Evolutionary conservation across 2,113 vertebrate genomes (phyloP), one percentile per base, ranked within the genome.

Genomic region (Pterocles orientalis): DNA sequence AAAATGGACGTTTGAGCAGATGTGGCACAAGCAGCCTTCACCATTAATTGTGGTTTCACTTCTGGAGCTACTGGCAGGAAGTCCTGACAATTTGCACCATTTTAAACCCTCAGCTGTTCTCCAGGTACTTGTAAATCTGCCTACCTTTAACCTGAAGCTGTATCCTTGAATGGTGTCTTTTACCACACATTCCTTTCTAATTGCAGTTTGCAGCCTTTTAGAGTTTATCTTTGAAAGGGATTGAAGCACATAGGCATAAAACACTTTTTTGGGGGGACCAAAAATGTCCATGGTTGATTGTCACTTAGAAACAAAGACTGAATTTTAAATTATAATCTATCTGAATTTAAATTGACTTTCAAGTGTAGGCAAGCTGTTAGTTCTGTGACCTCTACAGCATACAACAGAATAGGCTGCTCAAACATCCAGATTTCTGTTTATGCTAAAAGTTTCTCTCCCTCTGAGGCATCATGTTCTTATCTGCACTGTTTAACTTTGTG

Each of bases 321-420:
- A 36, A 70, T 87, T 95, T 86, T 72, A 92, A 77, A 77, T 83
- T 82, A 53, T 21, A 86, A 33, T 60, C 39, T 70, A 43, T 92
- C 60, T 84, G 75, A 88, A 66, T 86, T 96, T 92, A 86, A 86
- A 93, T 31, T 82, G 72, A 81, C 60, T 94, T 94, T n/a, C 71
- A 91, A 90, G 25, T 81, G 72, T 93, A 91, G 92, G 45, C 84
- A 95, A 90, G 71, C 51, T 92, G 71, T 91, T 90, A 91, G 53
- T 62, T 92, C 66, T 72, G 48, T 87, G 87, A 95, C 70, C 61
- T 96, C 57, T 91, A 34, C 9, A n/a, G 39, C 31, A 47, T 39
- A 92, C 7, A 8, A 86, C 41, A 86, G 60, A 95, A 95, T 56
- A 91, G 26, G 39, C 68, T 75, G 43, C 57, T 91, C 29, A 84